Evolutionary conservation across 2,888 invertebrate species (phyloP).

Genomic region (Dermolepida albohirtum): DNA sequence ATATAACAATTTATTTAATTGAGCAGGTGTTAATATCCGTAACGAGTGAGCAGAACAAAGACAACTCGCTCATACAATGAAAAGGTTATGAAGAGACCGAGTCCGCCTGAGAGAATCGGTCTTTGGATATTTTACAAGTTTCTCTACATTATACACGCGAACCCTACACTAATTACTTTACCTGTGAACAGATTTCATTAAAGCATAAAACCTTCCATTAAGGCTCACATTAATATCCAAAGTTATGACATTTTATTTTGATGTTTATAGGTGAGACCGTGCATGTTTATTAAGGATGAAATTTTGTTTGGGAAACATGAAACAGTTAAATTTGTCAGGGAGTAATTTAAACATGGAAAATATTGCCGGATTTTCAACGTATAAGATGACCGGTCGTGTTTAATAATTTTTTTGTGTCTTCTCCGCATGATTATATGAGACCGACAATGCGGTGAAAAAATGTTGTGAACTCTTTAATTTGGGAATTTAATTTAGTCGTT

Average conservation of each 20-base stretch:
- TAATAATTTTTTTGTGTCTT: constrained; percentile 22
- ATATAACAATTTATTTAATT: constrained; percentile 13
- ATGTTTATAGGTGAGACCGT: constrained; percentile 41
- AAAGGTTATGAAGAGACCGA: not conserved
- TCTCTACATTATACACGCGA: constrained; percentile 16
- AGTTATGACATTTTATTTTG: constrained; percentile 44
- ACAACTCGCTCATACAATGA: not conserved
- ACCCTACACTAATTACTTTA: constrained; percentile 35
- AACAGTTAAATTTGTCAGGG: constrained; percentile 44
- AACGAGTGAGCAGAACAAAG: constrained; percentile 13
- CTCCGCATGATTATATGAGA: constrained; percentile 8
- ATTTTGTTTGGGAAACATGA: constrained; percentile 46
- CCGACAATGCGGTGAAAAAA: constrained; percentile 10
- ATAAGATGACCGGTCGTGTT: constrained; percentile 23
- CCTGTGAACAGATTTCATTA: constrained; percentile 37
- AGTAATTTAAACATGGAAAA: constrained; percentile 41
- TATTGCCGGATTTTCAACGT: constrained; percentile 31
- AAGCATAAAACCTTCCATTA: constrained; percentile 27
- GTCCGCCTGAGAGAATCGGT: constrained; percentile 8
- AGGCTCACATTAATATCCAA: constrained; percentile 38
- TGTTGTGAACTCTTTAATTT: constrained; percentile 12
- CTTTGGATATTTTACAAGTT: constrained; percentile 6
- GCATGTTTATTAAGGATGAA: constrained; percentile 45
- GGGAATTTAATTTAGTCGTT: constrained; percentile 21
- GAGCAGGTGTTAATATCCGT: constrained; percentile 18